Percentiles rank a stretch among this genome's conserved stretches.
Conservation (phyloP, 2,113 vertebrate genomes). For the Lichenostomus cassidix region DNA sequence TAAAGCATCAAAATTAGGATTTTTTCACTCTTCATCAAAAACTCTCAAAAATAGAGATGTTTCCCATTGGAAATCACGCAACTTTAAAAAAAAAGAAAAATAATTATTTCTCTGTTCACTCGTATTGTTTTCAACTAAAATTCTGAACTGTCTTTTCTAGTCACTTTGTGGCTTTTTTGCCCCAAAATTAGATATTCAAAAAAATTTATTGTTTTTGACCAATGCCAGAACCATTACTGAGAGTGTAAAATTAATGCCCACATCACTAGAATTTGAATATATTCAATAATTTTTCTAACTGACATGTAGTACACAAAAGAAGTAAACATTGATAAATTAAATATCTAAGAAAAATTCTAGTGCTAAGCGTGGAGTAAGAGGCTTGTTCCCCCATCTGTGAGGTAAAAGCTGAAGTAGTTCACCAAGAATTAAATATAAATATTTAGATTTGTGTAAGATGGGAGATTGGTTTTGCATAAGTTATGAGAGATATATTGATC, state of each 20-base stretch:
- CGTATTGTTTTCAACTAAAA: not conserved
- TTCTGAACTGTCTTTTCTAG: not conserved
- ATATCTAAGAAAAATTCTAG: not conserved
- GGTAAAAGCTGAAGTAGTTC: not conserved
- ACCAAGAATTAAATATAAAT: not conserved
- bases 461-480: not conserved
- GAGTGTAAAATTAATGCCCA: not conserved
- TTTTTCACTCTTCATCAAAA: not conserved
- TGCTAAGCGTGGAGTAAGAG: not conserved
- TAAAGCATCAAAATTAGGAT: not conserved
- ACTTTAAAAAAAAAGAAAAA: not conserved
- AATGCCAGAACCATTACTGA: not conserved
- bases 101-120: accelerated
- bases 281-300: not conserved
- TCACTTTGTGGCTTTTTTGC: not conserved
- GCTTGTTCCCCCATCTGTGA: not conserved
- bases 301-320: not conserved
- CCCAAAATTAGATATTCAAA: not conserved
- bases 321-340: not conserved
- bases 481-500: not conserved
- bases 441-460: not conserved
- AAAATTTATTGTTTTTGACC: not conserved
- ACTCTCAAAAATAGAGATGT: accelerated
- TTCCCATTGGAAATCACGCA: not conserved
- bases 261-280: not conserved